phyloP scores from a whole-genome alignment of 2,888 invertebrate genomes.

The Isoperla grammatica region DNA sequence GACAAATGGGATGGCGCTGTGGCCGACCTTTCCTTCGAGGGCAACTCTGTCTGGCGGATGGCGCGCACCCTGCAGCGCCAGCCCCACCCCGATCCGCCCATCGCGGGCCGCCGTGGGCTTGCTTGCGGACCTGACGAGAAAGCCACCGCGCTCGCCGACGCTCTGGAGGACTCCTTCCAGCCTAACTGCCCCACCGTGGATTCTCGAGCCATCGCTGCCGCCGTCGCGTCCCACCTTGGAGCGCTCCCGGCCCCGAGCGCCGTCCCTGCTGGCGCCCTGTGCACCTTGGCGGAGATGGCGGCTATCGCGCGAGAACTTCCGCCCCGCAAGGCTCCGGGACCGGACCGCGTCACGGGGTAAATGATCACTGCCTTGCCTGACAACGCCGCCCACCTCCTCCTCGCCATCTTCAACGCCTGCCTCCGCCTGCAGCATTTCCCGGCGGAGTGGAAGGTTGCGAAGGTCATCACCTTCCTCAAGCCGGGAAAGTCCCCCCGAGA shows the following conservation, averaged over 20 bases:
- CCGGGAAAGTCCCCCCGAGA: constrained; percentile 30
- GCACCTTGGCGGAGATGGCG: background rate
- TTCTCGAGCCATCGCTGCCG: background rate
- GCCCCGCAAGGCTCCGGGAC: background rate
- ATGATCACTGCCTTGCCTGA: background rate
- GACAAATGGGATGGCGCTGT: background rate
- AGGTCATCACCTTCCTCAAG: constrained; percentile 33
- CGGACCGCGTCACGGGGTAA: background rate
- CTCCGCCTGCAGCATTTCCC: background rate
- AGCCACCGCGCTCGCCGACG: background rate
- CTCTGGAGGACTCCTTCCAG: background rate
- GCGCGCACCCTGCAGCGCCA: background rate
- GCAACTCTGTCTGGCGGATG: constrained; percentile 42
- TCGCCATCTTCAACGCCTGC: background rate
- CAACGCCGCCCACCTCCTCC: background rate
- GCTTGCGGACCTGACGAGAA: background rate
- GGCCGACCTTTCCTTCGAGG: constrained; percentile 32
- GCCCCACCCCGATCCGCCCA: background rate
- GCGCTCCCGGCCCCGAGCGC: background rate
- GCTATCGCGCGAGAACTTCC: background rate
- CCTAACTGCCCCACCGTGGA: background rate
- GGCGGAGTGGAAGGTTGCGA: constrained; percentile 30
- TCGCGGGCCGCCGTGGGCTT: background rate
- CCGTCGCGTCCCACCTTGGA: background rate
- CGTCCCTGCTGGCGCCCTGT: background rate